Conservation (phyloP, 2,113 vertebrate species). For the Micromys minutus region DNA sequence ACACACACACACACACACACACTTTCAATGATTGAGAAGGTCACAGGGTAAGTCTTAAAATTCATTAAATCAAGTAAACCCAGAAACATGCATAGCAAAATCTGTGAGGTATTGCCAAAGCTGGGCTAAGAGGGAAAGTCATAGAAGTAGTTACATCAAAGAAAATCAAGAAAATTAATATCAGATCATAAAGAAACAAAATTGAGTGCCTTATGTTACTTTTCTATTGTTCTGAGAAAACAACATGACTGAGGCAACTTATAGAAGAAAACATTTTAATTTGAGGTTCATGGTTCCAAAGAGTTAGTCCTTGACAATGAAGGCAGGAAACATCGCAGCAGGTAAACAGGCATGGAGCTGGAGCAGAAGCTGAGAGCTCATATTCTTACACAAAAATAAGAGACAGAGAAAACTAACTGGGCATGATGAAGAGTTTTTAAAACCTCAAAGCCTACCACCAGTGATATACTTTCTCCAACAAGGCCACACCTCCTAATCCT, state of each 20-base stretch:
- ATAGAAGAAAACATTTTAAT: neutral
- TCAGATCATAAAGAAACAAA: neutral
- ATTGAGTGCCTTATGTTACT: neutral
- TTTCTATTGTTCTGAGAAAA: neutral
- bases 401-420: neutral
- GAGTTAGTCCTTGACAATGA: neutral
- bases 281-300: neutral
- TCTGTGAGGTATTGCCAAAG: neutral
- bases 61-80: neutral
- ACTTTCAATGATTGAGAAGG: neutral
- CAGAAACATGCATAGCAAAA: neutral
- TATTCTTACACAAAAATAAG: neutral
- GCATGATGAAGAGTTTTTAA: neutral
- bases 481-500: neutral
- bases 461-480: neutral
- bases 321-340: neutral
- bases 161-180: neutral
- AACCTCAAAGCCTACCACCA: neutral
- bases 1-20: neutral
- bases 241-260: neutral
- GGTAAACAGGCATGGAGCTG: neutral
- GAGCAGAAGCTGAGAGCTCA: neutral
- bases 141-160: neutral
- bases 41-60: neutral
- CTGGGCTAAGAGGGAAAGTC: neutral